phyloP scores from a whole-genome alignment of 2,113 vertebrate genomes.

The Platycercus adscitus region DNA sequence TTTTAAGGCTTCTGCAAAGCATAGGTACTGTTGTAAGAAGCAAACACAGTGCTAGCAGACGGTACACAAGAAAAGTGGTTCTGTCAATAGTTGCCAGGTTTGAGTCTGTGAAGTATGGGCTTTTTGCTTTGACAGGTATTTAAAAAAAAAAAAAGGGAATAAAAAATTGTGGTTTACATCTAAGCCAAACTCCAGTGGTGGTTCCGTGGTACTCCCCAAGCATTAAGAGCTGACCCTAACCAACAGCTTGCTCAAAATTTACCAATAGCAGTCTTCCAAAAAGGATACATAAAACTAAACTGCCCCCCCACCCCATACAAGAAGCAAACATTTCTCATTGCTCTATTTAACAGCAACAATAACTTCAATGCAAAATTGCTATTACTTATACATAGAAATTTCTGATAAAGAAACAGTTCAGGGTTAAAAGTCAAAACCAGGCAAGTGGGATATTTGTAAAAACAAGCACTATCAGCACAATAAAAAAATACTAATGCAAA shows the following conservation, averaged over 20 bases:
- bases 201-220: background rate
- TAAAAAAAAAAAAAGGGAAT: background rate
- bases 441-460: background rate
- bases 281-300: background rate
- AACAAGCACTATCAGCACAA: background rate
- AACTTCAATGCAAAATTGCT: background rate
- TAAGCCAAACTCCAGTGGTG: background rate
- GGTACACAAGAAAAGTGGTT: background rate
- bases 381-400: background rate
- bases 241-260: background rate
- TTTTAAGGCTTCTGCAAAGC: background rate
- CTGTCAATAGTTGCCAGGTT: background rate
- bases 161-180: background rate
- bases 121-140: conserved; percentile 11
- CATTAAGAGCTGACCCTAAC: background rate
- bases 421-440: background rate
- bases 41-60: background rate
- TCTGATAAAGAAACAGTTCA: background rate
- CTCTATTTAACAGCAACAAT: conserved; percentile 13
- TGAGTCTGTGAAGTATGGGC: background rate
- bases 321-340: background rate
- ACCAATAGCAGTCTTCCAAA: background rate
- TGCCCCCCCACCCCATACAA: background rate
- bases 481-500: background rate
- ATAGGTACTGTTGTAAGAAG: background rate